These are phyloP conservation scores for Thunnus maccoyii DNA, from an alignment of 2,113 vertebrate species.

Conservation along the genomic window DNA sequence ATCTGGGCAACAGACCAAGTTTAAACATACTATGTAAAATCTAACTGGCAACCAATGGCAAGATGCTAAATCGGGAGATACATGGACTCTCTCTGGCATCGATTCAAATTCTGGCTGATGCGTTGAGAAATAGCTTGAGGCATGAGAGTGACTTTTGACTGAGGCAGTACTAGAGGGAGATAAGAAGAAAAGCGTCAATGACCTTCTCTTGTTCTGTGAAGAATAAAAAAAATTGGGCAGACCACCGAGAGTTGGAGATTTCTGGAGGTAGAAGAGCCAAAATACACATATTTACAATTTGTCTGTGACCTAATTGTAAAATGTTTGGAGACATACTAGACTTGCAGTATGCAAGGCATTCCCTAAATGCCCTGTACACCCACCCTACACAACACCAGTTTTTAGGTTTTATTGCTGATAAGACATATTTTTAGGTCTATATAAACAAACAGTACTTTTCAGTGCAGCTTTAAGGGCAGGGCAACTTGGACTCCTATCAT, in stretches of 20 bases:
- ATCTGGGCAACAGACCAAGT: conserved; percentile 24
- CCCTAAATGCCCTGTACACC: background rate
- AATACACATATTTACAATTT: background rate
- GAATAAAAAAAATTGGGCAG: conserved; percentile 20
- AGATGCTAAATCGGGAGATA: conserved; percentile 45
- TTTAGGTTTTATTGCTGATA: background rate
- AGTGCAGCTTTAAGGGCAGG: background rate
- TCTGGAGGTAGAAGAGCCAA: background rate
- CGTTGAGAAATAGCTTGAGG: conserved; percentile 60
- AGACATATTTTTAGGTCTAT: background rate
- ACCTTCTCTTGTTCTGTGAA: conserved; percentile 56
- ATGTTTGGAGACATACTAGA: background rate
- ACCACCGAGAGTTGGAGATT: background rate
- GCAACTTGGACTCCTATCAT: background rate
- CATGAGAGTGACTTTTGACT: conserved; percentile 60
- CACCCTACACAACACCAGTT: background rate
- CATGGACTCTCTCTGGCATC: conserved; percentile 50
- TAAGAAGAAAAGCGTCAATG: conserved; percentile 45
- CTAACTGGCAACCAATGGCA: conserved; percentile 4
- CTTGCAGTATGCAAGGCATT: background rate
- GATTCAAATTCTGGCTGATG: conserved; percentile 55
- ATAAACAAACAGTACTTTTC: background rate
- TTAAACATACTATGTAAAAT: conserved; percentile 25
- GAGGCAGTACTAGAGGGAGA: conserved; percentile 56
- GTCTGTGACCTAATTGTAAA: background rate